Percentiles rank a stretch among this genome's conserved stretches.
Conservation (phyloP, 2,113 vertebrate genomes). For the Pomatorhinus ruficollis region DNA sequence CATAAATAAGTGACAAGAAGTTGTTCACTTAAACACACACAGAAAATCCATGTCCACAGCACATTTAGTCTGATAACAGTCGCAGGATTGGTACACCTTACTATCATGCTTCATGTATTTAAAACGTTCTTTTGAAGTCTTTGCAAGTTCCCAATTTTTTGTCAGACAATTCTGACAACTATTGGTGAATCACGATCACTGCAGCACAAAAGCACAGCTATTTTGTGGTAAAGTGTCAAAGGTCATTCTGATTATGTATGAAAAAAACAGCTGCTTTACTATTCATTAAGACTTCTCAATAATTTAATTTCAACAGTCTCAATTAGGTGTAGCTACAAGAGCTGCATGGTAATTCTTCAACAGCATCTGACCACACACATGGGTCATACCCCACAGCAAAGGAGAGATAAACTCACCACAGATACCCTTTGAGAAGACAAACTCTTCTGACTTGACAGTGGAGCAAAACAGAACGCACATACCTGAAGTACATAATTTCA, state of each 20-base stretch:
- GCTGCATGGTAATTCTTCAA: background rate
- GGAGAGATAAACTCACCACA: background rate
- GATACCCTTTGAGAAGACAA: background rate
- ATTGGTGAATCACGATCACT: background rate
- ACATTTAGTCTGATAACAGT: background rate
- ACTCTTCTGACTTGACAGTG: background rate
- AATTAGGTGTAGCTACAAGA: background rate
- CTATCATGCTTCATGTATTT: background rate
- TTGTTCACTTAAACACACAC: accelerated
- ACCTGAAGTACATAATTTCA: background rate
- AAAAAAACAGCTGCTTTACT: background rate
- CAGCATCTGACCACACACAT: background rate
- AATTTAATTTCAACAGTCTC: background rate
- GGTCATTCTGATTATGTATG: background rate
- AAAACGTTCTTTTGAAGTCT: background rate
- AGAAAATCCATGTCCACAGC: background rate
- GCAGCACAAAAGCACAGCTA: background rate
- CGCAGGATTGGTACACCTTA: background rate
- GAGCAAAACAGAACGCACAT: background rate
- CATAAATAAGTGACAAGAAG: background rate
- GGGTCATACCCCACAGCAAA: background rate
- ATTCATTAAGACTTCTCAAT: background rate
- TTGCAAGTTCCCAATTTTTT: background rate
- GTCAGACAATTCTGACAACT: background rate
- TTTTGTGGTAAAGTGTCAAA: background rate